phyloP scores from a whole-genome alignment of 1,140 invertebrate genomes.

The Potamilus streckersoni region DNA sequence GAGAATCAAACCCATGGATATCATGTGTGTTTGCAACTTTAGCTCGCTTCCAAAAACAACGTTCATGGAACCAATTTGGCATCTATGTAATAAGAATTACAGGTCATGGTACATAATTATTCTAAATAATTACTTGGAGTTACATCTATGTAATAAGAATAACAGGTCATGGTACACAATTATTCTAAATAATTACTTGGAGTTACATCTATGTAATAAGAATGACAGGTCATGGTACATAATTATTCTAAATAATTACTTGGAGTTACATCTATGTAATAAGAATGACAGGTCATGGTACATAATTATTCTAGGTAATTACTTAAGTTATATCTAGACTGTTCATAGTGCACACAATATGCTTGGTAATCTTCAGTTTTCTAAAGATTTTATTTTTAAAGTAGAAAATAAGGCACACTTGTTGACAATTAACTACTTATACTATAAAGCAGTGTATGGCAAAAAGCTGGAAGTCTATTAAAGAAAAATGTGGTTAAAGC shows the following conservation, averaged over 20 bases:
- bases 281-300: background rate
- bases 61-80: slow-evolving; percentile 88
- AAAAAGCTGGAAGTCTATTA: no score
- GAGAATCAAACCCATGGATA: slow-evolving; percentile 85
- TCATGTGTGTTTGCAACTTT: slow-evolving; percentile 80
- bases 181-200: background rate
- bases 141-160: slow-evolving; percentile 42
- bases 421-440: no score
- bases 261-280: slow-evolving; percentile 41
- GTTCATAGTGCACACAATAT: background rate
- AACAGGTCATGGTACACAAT: background rate
- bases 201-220: slow-evolving; percentile 42
- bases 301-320: background rate
- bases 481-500: no score
- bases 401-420: background rate
- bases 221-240: background rate
- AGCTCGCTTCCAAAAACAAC: slow-evolving; percentile 88
- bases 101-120: background rate
- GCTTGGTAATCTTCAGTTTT: background rate
- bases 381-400: background rate
- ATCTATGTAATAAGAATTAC: slow-evolving; percentile 42
- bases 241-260: background rate
- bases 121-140: background rate
- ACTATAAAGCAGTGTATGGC: no score
- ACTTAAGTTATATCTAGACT: background rate